These are phyloP conservation scores for Lepidothrix coronata DNA, from an alignment of 2,113 vertebrate species.

Conservation along the genomic window DNA sequence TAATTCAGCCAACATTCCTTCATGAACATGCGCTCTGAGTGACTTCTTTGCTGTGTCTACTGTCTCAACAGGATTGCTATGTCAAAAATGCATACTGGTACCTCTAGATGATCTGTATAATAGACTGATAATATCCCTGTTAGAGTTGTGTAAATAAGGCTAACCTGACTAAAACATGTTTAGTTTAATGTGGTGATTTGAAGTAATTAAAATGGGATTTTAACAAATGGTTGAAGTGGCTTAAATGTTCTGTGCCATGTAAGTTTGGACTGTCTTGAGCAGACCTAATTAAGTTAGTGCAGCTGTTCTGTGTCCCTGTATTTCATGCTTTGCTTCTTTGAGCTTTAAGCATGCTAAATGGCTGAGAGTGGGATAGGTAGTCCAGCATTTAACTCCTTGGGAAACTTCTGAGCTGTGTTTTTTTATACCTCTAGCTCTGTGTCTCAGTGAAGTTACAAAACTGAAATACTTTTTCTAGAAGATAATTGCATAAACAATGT, in stretches of 20 bases:
- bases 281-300: background rate
- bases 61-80: background rate
- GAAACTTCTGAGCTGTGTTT: background rate
- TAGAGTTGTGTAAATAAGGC: background rate
- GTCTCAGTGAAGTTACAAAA: background rate
- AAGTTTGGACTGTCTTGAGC: background rate
- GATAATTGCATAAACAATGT: background rate
- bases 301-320: background rate
- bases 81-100: background rate
- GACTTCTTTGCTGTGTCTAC: background rate
- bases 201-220: background rate
- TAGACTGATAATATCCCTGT: background rate
- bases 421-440: background rate
- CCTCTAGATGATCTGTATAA: background rate
- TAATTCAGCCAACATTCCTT: background rate
- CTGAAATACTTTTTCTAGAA: background rate
- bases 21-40: background rate
- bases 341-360: background rate
- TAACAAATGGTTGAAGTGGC: background rate
- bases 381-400: background rate
- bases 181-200: background rate
- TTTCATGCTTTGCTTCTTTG: background rate
- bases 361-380: background rate
- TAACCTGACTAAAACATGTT: background rate
- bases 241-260: background rate